Conservation (phyloP, 2,888 invertebrate genomes). For the Campaea margaritaria region DNA sequence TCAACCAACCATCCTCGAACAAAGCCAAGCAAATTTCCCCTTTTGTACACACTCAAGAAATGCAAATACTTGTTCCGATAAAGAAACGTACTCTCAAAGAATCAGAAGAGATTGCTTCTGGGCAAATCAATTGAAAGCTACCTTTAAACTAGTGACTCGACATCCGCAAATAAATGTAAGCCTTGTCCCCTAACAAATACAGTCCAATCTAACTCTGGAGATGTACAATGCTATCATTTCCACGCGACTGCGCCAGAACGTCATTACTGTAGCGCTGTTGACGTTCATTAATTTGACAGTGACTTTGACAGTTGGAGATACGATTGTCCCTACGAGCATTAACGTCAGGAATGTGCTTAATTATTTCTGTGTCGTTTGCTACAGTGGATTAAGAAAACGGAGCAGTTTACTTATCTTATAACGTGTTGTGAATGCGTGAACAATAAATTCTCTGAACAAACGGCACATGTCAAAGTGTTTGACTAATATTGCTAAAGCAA, state of each 20-base stretch:
- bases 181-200: conserved; percentile 29
- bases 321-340: conserved; percentile 60
- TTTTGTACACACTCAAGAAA: conserved; percentile 67
- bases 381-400: conserved; percentile 25
- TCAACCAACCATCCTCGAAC: conserved; percentile 58
- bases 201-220: conserved; percentile 39
- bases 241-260: conserved; percentile 62
- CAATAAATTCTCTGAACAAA: neutral
- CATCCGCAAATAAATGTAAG: conserved; percentile 15
- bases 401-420: conserved; percentile 13
- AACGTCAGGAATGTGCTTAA: conserved; percentile 58
- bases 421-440: conserved; percentile 2
- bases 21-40: conserved; percentile 67
- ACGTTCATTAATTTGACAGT: conserved; percentile 74
- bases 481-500: no score
- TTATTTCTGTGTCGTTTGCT: conserved; percentile 73
- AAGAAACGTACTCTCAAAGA: conserved; percentile 67
- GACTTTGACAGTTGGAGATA: conserved; percentile 72
- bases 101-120: conserved; percentile 69
- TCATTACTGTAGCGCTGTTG: conserved; percentile 68
- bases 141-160: conserved; percentile 43
- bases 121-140: conserved; percentile 66
- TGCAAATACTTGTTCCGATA: conserved; percentile 62
- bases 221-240: conserved; percentile 69
- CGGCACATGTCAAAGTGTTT: no score